Percentiles rank a stretch among this genome's conserved stretches.
Conservation (phyloP, 2,888 invertebrate genomes). For the Eudasyphora cyanicolor region DNA sequence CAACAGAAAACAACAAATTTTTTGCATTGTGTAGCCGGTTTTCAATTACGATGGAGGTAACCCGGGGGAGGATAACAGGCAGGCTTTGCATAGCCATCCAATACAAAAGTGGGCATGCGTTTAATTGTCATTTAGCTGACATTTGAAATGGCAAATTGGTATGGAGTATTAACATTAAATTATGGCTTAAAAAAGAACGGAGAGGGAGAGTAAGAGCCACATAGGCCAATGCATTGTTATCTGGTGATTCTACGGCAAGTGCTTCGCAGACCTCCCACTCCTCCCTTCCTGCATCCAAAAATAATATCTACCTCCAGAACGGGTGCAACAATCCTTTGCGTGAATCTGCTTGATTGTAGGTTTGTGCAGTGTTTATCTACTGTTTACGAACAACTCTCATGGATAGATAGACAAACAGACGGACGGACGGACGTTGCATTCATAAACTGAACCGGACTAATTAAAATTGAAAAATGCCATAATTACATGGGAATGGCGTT, state of each 20-base stretch:
- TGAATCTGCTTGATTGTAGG: background rate
- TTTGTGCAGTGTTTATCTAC: constrained; percentile 5
- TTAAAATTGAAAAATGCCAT: constrained; percentile 36
- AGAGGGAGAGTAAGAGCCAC: background rate
- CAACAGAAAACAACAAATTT: background rate
- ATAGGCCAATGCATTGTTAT: constrained; percentile 30
- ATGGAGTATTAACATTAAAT: constrained; percentile 66
- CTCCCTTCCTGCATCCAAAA: background rate
- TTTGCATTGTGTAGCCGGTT: constrained; percentile 32
- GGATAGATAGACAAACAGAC: constrained; percentile 26
- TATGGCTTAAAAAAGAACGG: constrained; percentile 58
- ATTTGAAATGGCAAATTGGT: constrained; percentile 70
- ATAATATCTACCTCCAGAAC: background rate
- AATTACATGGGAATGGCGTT: constrained; percentile 30
- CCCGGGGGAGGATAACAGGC: constrained; percentile 14
- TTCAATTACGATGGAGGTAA: constrained; percentile 15
- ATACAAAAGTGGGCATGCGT: constrained; percentile 60
- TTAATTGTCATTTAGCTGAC: constrained; percentile 71
- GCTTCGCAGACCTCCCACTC: background rate
- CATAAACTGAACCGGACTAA: constrained; percentile 27
- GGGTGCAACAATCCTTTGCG: background rate
- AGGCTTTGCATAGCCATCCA: background rate
- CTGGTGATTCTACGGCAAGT: background rate
- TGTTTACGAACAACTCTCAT: constrained; percentile 10
- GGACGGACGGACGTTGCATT: background rate